phyloP scores from a whole-genome alignment of 2,797 vertebrate genomes.

The Cottoperca gobio region DNA sequence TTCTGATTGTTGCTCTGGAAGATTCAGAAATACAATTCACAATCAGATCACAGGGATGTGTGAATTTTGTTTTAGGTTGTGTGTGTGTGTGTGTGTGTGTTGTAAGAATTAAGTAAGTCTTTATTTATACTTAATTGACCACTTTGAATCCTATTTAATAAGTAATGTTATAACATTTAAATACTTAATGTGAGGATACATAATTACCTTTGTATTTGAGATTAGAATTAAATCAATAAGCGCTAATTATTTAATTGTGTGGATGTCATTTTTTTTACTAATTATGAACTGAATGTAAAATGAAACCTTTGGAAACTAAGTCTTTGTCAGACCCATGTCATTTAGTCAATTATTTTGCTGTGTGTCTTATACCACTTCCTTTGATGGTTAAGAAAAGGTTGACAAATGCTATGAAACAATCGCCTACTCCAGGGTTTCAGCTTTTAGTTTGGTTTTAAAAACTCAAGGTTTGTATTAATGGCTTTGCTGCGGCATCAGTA shows the following conservation, averaged over 20 bases:
- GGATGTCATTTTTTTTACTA: conserved; percentile 50
- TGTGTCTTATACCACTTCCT: not conserved
- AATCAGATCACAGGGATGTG: conserved; percentile 30
- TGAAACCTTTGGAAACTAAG: conserved; percentile 55
- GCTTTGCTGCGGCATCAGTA: not conserved
- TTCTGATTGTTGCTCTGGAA: conserved; percentile 3
- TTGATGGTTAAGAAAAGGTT: not conserved
- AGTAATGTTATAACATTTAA: conserved; percentile 13
- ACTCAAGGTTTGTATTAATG: not conserved
- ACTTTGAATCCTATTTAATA: conserved; percentile 41
- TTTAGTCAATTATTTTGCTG: conserved; percentile 14
- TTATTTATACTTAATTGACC: conserved; percentile 38
- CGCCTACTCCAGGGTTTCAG: not conserved
- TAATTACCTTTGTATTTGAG: conserved; percentile 47
- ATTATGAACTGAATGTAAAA: conserved; percentile 72
- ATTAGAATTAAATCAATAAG: conserved; percentile 36
- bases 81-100: conserved; percentile 6
- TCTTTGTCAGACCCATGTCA: conserved; percentile 19
- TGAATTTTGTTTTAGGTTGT: conserved; percentile 42
- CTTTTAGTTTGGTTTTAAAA: not conserved
- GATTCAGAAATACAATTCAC: conserved; percentile 7
- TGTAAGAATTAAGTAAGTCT: conserved; percentile 23
- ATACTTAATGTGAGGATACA: conserved; percentile 29
- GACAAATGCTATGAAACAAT: conserved; percentile 8
- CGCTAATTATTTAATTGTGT: conserved; percentile 33